Percentiles rank a stretch among this genome's conserved stretches.
These are phyloP conservation scores for Gnatocerus cornutus DNA, from an alignment of 2,888 invertebrate species.

Conservation along the genomic window DNA sequence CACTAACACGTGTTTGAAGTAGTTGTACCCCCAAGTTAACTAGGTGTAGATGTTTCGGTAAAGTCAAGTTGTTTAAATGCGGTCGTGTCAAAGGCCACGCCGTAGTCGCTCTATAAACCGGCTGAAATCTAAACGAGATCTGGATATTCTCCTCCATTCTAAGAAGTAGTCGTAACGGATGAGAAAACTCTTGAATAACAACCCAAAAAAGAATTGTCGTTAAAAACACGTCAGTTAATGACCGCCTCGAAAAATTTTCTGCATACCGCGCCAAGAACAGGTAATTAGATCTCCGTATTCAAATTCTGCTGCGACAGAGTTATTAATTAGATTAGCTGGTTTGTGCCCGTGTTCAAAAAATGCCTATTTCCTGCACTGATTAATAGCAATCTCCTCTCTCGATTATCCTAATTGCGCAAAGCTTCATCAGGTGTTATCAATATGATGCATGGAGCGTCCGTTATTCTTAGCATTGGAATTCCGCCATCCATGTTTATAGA, in stretches of 20 bases:
- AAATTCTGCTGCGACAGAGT: slow-evolving; percentile 20
- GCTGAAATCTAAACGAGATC: slow-evolving; percentile 56
- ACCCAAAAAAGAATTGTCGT: slow-evolving; percentile 35
- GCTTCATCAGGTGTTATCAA: slow-evolving; percentile 7
- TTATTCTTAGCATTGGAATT: slow-evolving; percentile 52
- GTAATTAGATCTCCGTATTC: slow-evolving; percentile 22
- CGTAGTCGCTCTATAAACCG: slow-evolving; percentile 52
- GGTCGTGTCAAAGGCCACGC: slow-evolving; percentile 53
- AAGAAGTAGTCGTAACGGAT: slow-evolving; percentile 44
- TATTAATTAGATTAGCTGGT: slow-evolving; percentile 14
- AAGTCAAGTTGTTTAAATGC: slow-evolving; percentile 48
- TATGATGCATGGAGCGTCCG: not conserved
- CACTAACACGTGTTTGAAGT: slow-evolving; percentile 57
- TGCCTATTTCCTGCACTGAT: not conserved
- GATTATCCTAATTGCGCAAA: slow-evolving; percentile 3
- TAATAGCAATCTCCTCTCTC: not conserved
- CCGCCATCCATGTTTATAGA: slow-evolving; percentile 53
- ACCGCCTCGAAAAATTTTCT: slow-evolving; percentile 25
- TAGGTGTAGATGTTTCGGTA: slow-evolving; percentile 55
- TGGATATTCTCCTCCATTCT: slow-evolving; percentile 49
- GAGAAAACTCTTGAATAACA: slow-evolving; percentile 42
- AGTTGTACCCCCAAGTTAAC: slow-evolving; percentile 48
- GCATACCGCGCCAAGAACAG: slow-evolving; percentile 3
- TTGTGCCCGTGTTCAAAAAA: too few species aligned
- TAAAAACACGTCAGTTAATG: slow-evolving; percentile 29